These are phyloP conservation scores for Monochamus alternatus DNA, from an alignment of 2,888 invertebrate species.

Conservation along the genomic window DNA sequence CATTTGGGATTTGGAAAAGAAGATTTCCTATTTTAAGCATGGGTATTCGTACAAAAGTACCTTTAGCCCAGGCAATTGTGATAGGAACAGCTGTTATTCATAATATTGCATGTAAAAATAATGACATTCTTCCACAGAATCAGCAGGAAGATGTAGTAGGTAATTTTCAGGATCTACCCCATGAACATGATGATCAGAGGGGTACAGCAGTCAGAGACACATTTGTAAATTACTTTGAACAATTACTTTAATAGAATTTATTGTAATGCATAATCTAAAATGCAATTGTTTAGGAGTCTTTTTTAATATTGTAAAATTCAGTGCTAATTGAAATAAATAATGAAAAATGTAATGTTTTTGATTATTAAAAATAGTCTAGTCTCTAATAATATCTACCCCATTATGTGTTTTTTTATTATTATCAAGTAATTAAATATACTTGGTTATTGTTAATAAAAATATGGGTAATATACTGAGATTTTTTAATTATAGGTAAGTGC, in stretches of 20 bases:
- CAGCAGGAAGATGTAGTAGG: neutral
- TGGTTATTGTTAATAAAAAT: too few relatives aligned
- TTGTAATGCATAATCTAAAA: neutral
- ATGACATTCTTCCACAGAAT: neutral
- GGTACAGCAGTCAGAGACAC: neutral
- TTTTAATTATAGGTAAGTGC: too few relatives aligned
- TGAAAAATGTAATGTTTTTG: too few relatives aligned
- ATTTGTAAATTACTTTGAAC: neutral
- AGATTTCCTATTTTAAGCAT: neutral
- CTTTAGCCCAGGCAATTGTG: neutral
- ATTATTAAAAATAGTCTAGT: too few relatives aligned
- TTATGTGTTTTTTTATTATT: too few relatives aligned
- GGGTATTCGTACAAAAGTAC: neutral
- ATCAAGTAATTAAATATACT: too few relatives aligned
- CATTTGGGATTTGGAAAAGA: constrained; percentile 9
- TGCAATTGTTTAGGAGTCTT: too few relatives aligned
- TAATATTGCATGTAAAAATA: neutral
- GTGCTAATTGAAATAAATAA: too few relatives aligned
- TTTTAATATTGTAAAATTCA: too few relatives aligned
- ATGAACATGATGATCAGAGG: neutral
- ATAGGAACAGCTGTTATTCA: neutral
- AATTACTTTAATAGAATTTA: neutral
- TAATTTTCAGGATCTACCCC: neutral
- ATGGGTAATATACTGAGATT: too few relatives aligned
- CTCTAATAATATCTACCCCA: too few relatives aligned